Conservation (phyloP, 23 tunicate species). For the Trididemnum nubilum region DNA sequence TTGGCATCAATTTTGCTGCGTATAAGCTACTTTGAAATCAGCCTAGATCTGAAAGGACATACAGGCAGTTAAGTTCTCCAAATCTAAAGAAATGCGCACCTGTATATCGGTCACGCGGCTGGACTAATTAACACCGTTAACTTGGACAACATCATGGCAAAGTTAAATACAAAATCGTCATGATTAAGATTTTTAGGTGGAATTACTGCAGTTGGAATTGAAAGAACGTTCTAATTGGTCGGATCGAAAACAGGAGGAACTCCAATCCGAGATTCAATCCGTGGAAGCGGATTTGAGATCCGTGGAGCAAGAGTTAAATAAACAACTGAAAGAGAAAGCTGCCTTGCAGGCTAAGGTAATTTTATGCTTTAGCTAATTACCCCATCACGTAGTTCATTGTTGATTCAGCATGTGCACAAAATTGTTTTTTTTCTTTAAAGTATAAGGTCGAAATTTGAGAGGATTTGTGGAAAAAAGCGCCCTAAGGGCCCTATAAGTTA, state of each 20-base stretch:
- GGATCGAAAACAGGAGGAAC: slow-evolving; percentile 27
- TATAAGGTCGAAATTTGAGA: too few relatives aligned
- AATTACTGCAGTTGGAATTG: slow-evolving; percentile 39
- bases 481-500: too few relatives aligned
- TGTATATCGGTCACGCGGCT: too few relatives aligned
- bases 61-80: too few relatives aligned
- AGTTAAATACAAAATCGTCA: background rate
- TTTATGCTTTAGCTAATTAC: too few relatives aligned
- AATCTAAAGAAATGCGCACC: too few relatives aligned
- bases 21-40: too few relatives aligned
- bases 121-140: background rate
- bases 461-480: too few relatives aligned
- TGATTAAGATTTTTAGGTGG: slow-evolving; percentile 10
- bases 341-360: slow-evolving; percentile 49
- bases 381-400: too few relatives aligned
- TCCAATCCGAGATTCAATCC: slow-evolving; percentile 22
- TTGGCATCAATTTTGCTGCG: too few relatives aligned
- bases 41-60: too few relatives aligned
- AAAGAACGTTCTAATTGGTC: slow-evolving; percentile 48
- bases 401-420: background rate
- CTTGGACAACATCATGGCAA: background rate
- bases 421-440: background rate
- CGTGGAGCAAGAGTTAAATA: slow-evolving; percentile 43
- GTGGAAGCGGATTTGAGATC: slow-evolving; percentile 38
- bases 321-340: slow-evolving; percentile 36